phyloP scores from a whole-genome alignment of 2,888 invertebrate species.

The Notocelia uddmanniana region DNA sequence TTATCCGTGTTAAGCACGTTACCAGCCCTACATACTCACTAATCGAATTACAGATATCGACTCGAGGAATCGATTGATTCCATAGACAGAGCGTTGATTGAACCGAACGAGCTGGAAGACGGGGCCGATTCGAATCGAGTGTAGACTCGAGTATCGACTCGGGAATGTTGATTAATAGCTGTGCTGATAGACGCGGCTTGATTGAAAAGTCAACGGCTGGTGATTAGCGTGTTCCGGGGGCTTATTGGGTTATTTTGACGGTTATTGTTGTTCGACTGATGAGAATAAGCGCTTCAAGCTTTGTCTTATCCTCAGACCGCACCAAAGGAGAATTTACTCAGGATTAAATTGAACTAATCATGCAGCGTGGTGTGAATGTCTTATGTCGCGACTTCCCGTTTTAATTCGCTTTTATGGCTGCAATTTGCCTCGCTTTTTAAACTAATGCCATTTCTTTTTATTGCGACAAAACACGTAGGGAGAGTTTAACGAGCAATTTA shows the following conservation, averaged over 20 bases:
- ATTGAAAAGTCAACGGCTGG: conserved; percentile 85
- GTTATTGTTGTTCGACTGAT: conserved; percentile 37
- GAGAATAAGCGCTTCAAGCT: conserved; percentile 6
- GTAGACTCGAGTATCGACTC: conserved; percentile 40
- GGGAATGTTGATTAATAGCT: conserved; percentile 46
- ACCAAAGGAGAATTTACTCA: conserved; percentile 1
- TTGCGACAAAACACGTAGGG: conserved; percentile 44
- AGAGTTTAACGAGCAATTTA: conserved; percentile 61
- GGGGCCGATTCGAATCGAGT: conserved; percentile 31
- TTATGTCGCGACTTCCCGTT: conserved; percentile 9
- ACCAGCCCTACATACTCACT: conserved; percentile 39
- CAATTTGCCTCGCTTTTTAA: conserved; percentile 39
- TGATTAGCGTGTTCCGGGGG: conserved; percentile 39
- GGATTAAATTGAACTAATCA: conserved; percentile 20
- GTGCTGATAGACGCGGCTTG: conserved; percentile 71
- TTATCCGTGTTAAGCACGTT: conserved; percentile 41
- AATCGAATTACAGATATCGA: conserved; percentile 46
- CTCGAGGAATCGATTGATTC: conserved; percentile 43
- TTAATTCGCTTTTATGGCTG: conserved; percentile 28
- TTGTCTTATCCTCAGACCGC: background rate
- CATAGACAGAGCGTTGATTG: conserved; percentile 43
- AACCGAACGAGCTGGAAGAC: conserved; percentile 42
- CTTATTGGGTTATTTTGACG: conserved; percentile 36
- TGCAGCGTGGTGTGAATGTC: background rate
- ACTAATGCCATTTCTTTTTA: conserved; percentile 37